These are phyloP conservation scores for Archaeoteleia sp. DNA, from an alignment of 2,888 invertebrate genomes.

Conservation along the genomic window DNA sequence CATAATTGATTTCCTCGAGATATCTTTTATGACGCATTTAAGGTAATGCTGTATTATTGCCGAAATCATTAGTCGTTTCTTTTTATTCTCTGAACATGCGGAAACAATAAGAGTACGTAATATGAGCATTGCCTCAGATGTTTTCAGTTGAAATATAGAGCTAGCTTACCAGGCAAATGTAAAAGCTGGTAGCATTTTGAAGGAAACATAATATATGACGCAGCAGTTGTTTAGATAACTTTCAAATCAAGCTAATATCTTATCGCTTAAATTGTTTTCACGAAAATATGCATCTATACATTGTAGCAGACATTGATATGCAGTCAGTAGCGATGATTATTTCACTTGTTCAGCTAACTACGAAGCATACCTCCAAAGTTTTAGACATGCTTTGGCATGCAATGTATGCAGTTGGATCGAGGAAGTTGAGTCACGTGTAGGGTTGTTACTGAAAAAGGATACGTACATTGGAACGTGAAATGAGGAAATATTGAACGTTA, in stretches of 20 bases:
- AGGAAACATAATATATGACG: too few species aligned
- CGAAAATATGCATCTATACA: slow-evolving; percentile 20
- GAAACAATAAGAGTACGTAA: too few species aligned
- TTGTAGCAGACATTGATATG: slow-evolving; percentile 36
- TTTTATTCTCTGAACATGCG: neutral
- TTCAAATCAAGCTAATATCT: slow-evolving; percentile 7
- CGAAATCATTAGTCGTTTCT: slow-evolving; percentile 3
- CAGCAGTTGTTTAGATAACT: slow-evolving; percentile 2
- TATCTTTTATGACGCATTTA: slow-evolving; percentile 19
- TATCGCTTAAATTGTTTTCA: slow-evolving; percentile 15
- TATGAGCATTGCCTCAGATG: neutral
- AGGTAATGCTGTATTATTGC: slow-evolving; percentile 1
- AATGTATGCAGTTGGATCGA: slow-evolving; percentile 35
- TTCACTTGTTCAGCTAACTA: slow-evolving; percentile 30
- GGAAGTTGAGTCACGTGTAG: slow-evolving; percentile 35
- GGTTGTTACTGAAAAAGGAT: slow-evolving; percentile 1
- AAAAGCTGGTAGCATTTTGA: slow-evolving; percentile 2
- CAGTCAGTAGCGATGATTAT: slow-evolving; percentile 38
- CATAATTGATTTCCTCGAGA: slow-evolving; percentile 4
- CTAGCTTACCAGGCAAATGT: neutral
- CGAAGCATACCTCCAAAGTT: slow-evolving; percentile 45
- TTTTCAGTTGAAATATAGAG: neutral
- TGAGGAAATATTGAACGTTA: too few species aligned
- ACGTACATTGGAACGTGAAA: too few species aligned
- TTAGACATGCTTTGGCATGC: slow-evolving; percentile 47